phyloP scores from a whole-genome alignment of 2,888 invertebrate species.

The Atrina japonica region DNA sequence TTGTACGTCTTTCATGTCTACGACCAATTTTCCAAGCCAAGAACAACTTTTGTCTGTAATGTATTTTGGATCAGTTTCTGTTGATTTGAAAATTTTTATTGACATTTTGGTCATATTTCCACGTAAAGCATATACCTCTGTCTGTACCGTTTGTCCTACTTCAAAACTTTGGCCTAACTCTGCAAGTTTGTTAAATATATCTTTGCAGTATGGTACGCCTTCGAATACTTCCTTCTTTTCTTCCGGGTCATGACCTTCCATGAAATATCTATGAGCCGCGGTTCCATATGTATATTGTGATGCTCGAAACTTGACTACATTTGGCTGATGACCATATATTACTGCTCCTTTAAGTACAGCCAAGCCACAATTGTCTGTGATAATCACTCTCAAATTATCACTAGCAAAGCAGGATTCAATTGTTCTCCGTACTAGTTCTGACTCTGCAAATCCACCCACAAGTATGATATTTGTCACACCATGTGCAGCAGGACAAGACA shows the following conservation, averaged over 20 bases:
- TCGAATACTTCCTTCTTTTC: constrained; percentile 9
- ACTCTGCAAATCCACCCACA: constrained; percentile 43
- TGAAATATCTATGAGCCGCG: constrained; percentile 17
- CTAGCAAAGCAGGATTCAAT: constrained; percentile 2
- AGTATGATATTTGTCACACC: constrained; percentile 20
- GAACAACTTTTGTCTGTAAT: constrained; percentile 21
- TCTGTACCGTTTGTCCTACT: constrained; percentile 19
- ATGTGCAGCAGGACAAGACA: not conserved
- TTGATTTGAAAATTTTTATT: constrained; percentile 26
- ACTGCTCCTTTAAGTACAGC: constrained; percentile 39
- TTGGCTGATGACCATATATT: constrained; percentile 36
- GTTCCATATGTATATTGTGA: constrained; percentile 37
- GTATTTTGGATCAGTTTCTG: constrained; percentile 24
- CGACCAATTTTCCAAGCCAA: constrained; percentile 27
- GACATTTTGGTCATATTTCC: constrained; percentile 35
- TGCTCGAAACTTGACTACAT: constrained; percentile 14
- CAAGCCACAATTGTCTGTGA: constrained; percentile 29
- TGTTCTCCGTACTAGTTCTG: constrained; percentile 1
- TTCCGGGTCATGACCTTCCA: constrained; percentile 21
- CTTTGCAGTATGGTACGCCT: constrained; percentile 25
- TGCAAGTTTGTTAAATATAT: constrained; percentile 34
- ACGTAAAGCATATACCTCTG: constrained; percentile 21
- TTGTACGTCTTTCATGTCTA: constrained; percentile 17
- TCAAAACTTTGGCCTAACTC: constrained; percentile 27
- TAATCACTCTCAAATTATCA: not conserved